Base-by-base conservation (phyloP, 2,797 vertebrate species). In the Pelochelys cantorii region DNA sequence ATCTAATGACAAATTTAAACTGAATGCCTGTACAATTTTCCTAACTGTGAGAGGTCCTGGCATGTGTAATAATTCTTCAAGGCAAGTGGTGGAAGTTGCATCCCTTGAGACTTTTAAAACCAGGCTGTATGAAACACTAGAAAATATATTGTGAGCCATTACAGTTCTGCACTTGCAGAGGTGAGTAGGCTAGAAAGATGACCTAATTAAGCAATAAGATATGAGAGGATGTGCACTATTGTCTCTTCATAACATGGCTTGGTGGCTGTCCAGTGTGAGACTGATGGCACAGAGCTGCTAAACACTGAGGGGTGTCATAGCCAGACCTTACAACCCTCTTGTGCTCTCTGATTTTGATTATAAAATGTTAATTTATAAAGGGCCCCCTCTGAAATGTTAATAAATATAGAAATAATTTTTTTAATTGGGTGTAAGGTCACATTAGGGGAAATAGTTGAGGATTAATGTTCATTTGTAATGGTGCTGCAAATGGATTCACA, bases 391-490 rank as follows among this genome's bases (percentile, higher is more conserved):
- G 79, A 88, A 23, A 75, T 90, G 37, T 82, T 88, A 93, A 12
- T n/a, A 89, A 11, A 53, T 85, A 27, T 83, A 94, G 57, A 3
- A 34, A 80, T 11, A 29, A 48, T 52, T 29, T 54, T 22, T 25
- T 77, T 68, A 83, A 31, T 83, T 23, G 55, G 18, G 5, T 54
- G 1, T 62, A 90, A 94, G 79, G 34, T 94, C 7, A 2, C 74
- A 83, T 77, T 53, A 92, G 92, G 59, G 90, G 92, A 96, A 97
- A 91, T 85, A 87, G 85, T 94, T 94, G 95, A 94, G 92, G 27
- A 90, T 96, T 95, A 90, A 88, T 96, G 59, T 71, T 84, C 81
- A 81, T 94, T 94, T 86, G 87, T 81, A 86, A 81, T 90, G 79
- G 84, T 0, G 4, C 68, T 91, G 89, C 80, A 81, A 95, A 84